These are phyloP conservation scores for Samia ricini DNA, from an alignment of 1,140 invertebrate genomes.

Conservation along the genomic window DNA sequence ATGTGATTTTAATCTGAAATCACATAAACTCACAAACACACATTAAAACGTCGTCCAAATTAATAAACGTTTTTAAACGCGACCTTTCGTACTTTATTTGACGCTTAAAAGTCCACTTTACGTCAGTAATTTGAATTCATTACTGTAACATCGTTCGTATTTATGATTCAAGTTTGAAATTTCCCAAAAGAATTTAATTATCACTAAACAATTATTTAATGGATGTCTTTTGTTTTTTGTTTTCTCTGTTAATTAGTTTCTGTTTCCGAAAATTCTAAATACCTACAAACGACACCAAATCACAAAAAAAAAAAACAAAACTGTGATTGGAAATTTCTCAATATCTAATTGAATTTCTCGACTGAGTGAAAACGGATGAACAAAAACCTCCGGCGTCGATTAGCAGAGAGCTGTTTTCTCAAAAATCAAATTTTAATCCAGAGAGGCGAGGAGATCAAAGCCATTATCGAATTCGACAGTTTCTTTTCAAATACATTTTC, in stretches of 20 bases:
- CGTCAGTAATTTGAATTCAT: no score
- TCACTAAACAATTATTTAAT: background rate
- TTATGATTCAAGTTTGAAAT: no score
- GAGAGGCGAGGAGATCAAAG: conserved; percentile 14
- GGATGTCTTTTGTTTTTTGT: background rate
- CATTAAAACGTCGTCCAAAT: no score
- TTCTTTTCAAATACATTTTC: background rate
- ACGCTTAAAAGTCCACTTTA: no score
- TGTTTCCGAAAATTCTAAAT: background rate
- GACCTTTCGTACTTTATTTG: no score
- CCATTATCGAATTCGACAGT: background rate
- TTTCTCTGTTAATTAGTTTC: background rate
- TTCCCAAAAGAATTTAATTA: no score
- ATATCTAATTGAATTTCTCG: conserved; percentile 23
- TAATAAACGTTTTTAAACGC: no score
- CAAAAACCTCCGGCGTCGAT: conserved; percentile 11
- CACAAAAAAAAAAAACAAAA: conserved; percentile 11
- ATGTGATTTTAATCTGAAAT: no score
- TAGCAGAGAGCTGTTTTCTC: conserved; percentile 13
- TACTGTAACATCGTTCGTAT: no score
- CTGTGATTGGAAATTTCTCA: conserved; percentile 21
- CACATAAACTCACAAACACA: no score
- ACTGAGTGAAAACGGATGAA: conserved; percentile 6
- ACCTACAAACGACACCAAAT: conserved; percentile 16
- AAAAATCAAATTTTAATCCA: conserved; percentile 19